Conservation (phyloP, 2,888 invertebrate species). For the Eupithecia subumbrata region DNA sequence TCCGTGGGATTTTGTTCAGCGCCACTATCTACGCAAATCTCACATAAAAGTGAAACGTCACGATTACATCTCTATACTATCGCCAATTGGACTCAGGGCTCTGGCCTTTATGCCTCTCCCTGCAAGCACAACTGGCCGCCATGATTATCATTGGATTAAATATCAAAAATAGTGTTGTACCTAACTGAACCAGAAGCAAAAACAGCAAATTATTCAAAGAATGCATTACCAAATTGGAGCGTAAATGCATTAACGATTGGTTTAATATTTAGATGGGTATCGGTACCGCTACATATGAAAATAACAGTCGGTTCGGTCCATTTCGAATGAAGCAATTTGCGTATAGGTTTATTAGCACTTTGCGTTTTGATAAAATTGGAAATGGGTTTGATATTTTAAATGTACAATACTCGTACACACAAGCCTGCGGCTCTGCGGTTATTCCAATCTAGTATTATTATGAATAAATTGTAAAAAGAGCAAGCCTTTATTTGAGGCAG, state of each 20-base stretch:
- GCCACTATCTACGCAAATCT: too few relatives aligned
- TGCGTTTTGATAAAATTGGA: conserved; percentile 13
- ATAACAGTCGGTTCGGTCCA: conserved; percentile 22
- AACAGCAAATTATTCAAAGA: background rate
- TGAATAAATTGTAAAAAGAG: background rate
- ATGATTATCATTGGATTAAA: too few relatives aligned
- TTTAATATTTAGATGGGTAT: conserved; percentile 16
- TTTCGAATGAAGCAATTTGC: conserved; percentile 28
- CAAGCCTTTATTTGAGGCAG: background rate
- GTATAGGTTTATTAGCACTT: conserved; percentile 10
- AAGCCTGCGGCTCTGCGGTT: background rate
- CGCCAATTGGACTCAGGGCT: too few relatives aligned
- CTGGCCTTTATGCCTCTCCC: too few relatives aligned
- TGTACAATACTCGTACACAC: background rate
- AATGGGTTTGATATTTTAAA: conserved; percentile 9
- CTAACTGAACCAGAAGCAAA: background rate
- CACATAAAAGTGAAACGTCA: too few relatives aligned
- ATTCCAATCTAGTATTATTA: background rate
- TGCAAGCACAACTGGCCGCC: too few relatives aligned
- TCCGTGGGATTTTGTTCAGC: too few relatives aligned
- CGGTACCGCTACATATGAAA: background rate
- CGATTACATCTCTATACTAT: too few relatives aligned
- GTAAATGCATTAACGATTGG: conserved; percentile 3
- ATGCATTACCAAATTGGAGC: conserved; percentile 13
- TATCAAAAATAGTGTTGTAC: too few relatives aligned